These are phyloP conservation scores for Micrastur ruficollis DNA, from an alignment of 2,797 vertebrate species.

Conservation along the genomic window DNA sequence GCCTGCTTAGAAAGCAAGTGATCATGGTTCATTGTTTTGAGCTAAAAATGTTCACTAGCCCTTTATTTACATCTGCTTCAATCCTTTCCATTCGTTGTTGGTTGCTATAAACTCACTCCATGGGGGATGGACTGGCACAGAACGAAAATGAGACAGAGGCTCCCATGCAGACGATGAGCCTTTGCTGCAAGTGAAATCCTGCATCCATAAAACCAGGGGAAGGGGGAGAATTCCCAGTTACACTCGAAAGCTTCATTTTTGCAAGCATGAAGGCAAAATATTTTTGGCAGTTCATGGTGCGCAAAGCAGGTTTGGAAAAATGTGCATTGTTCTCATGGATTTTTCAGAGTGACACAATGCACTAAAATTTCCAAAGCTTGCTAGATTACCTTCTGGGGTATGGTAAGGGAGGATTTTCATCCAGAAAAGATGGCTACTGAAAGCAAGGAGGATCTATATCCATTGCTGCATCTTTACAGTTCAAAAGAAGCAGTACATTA, in stretches of 20 bases:
- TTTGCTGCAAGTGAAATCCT: not conserved
- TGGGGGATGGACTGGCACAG: not conserved
- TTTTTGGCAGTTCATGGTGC: not conserved
- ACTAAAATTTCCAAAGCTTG: not conserved
- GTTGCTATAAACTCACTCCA: conserved; percentile 12
- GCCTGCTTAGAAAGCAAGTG: not conserved
- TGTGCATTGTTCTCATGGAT: not conserved
- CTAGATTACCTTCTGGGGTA: not conserved
- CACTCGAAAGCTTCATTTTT: not conserved
- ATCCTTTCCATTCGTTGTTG: not conserved
- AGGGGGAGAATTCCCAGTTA: not conserved
- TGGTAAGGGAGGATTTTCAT: not conserved
- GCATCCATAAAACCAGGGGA: not conserved
- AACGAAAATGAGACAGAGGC: not conserved
- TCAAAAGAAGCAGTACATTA: not conserved
- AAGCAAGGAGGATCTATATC: not conserved
- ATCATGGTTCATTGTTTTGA: not conserved
- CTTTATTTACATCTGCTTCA: conserved; percentile 43
- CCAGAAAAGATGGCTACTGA: not conserved
- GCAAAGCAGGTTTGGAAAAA: not conserved
- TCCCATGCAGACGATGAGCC: not conserved
- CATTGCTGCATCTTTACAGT: not conserved
- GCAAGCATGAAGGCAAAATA: not conserved
- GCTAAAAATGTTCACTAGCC: conserved; percentile 10
- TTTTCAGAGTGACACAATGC: accelerated